Evolutionary conservation across 1,140 invertebrate genomes (phyloP).

Genomic region (Tetragonula clypearis): DNA sequence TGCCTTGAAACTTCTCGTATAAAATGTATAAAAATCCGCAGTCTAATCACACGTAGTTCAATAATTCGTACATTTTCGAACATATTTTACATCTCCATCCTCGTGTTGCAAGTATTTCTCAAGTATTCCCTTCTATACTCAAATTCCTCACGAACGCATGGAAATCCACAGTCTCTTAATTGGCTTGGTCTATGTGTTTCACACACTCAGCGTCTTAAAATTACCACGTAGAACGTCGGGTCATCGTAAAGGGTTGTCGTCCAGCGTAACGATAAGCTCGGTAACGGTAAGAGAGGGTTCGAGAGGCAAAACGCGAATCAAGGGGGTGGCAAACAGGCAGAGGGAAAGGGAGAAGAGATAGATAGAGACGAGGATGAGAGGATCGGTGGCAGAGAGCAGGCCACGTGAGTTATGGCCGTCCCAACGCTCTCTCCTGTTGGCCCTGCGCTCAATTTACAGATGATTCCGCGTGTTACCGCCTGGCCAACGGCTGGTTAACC

Average conservation of each 20-base stretch:
- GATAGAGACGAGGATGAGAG: not conserved
- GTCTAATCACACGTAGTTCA: too few relatives aligned
- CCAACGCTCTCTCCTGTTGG: constrained; percentile 77
- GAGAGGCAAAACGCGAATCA: constrained; percentile 50
- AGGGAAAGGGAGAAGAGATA: not conserved
- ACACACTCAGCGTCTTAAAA: not conserved
- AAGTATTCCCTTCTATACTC: not conserved
- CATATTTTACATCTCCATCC: not conserved
- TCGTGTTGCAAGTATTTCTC: not conserved
- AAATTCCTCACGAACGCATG: not conserved
- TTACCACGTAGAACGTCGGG: not conserved
- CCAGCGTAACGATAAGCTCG: constrained; percentile 65
- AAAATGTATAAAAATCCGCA: too few relatives aligned
- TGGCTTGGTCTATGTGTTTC: not conserved
- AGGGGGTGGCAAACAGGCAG: not conserved
- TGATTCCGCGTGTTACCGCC: constrained; percentile 83
- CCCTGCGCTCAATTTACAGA: constrained; percentile 84
- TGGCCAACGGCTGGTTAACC: constrained; percentile 79
- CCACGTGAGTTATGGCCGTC: constrained; percentile 79
- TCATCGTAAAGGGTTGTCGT: not conserved
- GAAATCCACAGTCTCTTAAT: not conserved
- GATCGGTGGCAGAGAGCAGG: constrained; percentile 52
- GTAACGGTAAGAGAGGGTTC: constrained; percentile 27
- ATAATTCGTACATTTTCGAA: too few relatives aligned
- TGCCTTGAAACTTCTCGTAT: too few relatives aligned